phyloP scores from a whole-genome alignment of 2,888 invertebrate species.

The Aspidiotus rigidus region DNA sequence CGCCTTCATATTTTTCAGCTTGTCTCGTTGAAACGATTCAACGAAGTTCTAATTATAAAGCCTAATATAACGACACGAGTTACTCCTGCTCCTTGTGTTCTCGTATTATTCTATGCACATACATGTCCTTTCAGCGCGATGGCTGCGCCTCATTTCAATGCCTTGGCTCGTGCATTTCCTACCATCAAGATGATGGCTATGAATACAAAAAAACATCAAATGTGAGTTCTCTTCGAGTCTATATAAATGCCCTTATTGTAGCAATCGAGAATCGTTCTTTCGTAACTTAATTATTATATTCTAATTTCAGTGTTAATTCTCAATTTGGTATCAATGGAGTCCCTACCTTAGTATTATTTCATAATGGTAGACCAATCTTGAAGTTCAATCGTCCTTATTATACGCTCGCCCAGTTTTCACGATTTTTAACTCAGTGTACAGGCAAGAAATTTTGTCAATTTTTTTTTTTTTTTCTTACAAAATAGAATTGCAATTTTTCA shows the following conservation, averaged over 20 bases:
- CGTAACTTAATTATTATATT: neutral
- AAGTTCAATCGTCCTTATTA: slow-evolving; percentile 77
- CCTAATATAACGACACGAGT: slow-evolving; percentile 39
- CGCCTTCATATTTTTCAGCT: slow-evolving; percentile 36
- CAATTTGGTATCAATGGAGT: slow-evolving; percentile 86
- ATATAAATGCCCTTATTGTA: too few relatives aligned
- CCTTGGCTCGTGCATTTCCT: slow-evolving; percentile 76
- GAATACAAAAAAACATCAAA: slow-evolving; percentile 73
- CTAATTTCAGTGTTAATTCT: slow-evolving; percentile 50
- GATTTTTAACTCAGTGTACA: slow-evolving; percentile 67
- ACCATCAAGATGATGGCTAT: slow-evolving; percentile 78
- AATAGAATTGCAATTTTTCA: too few relatives aligned
- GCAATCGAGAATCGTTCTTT: too few relatives aligned
- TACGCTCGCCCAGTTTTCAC: slow-evolving; percentile 65
- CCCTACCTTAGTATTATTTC: slow-evolving; percentile 78
- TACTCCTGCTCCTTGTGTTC: slow-evolving; percentile 55
- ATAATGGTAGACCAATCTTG: slow-evolving; percentile 74
- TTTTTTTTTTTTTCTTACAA: neutral
- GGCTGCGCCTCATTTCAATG: slow-evolving; percentile 84
- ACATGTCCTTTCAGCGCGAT: slow-evolving; percentile 84
- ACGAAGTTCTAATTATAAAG: slow-evolving; percentile 38
- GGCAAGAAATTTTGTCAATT: slow-evolving; percentile 40
- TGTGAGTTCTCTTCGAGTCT: slow-evolving; percentile 41
- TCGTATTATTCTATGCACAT: slow-evolving; percentile 80
- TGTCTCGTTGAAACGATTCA: slow-evolving; percentile 39